Percentiles rank a stretch among this genome's conserved stretches.
Conservation (phyloP, 2,113 vertebrate species). For the Salvelinus fontinalis region DNA sequence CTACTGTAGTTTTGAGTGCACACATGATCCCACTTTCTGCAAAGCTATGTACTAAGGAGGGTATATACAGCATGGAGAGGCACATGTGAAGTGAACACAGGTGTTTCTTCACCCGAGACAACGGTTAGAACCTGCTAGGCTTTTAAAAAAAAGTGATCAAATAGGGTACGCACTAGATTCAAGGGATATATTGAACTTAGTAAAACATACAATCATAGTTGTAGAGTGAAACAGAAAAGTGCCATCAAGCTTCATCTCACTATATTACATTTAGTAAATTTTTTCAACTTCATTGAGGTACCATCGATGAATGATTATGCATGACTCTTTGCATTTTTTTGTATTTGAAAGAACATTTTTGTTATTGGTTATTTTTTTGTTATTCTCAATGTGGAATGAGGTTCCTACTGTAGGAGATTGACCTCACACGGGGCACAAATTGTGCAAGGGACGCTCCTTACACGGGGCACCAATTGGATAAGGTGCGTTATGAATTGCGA, state of each 20-base stretch:
- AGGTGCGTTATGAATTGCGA: no score
- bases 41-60: slow-evolving; percentile 14
- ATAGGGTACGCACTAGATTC: background rate
- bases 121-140: background rate
- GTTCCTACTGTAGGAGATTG: background rate
- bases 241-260: no score
- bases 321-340: background rate
- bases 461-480: no score
- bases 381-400: background rate
- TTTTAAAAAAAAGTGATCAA: background rate
- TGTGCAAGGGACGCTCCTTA: no score
- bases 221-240: no score
- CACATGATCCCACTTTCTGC: background rate
- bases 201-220: background rate
- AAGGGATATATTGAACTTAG: background rate
- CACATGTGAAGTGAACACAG: slow-evolving; percentile 29
- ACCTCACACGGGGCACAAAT: background rate
- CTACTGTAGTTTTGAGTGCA: slow-evolving; percentile 20
- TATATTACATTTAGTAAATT: no score
- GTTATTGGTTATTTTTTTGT: background rate
- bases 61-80: background rate
- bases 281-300: background rate
- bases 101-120: slow-evolving; percentile 13
- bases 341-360: background rate
- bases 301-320: background rate